These are phyloP conservation scores for Drosophila subsilvestris DNA, from an alignment of 2,888 invertebrate species.

Conservation along the genomic window DNA sequence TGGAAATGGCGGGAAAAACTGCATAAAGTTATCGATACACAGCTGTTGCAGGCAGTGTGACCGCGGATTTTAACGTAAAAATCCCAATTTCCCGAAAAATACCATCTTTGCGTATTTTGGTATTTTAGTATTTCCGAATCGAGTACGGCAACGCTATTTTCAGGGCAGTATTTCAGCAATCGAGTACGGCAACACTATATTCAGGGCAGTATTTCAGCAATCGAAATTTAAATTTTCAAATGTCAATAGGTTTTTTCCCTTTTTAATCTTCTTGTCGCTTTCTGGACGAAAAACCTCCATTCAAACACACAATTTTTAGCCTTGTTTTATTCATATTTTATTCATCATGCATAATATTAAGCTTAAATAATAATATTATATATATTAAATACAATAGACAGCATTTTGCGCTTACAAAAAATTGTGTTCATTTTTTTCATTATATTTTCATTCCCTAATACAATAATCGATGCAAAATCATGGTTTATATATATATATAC, in stretches of 20 bases:
- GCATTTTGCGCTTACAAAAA: constrained; percentile 40
- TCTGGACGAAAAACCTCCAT: background rate
- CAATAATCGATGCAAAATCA: constrained; percentile 54
- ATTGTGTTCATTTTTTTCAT: constrained; percentile 33
- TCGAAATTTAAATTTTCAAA: background rate
- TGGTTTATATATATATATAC: constrained; percentile 45
- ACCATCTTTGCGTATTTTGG: no score
- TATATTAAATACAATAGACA: constrained; percentile 63
- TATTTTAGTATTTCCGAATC: no score
- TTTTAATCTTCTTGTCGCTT: background rate
- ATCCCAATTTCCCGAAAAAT: no score
- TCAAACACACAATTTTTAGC: constrained; percentile 12
- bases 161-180: no score
- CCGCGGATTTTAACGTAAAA: no score
- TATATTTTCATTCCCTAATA: constrained; percentile 38
- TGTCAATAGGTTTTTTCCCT: background rate
- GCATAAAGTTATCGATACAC: no score
- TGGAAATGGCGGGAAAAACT: constrained; percentile 14
- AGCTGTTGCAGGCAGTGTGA: no score
- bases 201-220: no score
- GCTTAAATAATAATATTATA: constrained; percentile 48
- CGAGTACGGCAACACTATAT: no score
- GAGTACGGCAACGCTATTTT: no score
- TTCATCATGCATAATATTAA: constrained; percentile 63
- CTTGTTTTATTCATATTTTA: constrained; percentile 53